Conservation (phyloP, 2,113 vertebrate genomes). For the Osmerus mordax region DNA sequence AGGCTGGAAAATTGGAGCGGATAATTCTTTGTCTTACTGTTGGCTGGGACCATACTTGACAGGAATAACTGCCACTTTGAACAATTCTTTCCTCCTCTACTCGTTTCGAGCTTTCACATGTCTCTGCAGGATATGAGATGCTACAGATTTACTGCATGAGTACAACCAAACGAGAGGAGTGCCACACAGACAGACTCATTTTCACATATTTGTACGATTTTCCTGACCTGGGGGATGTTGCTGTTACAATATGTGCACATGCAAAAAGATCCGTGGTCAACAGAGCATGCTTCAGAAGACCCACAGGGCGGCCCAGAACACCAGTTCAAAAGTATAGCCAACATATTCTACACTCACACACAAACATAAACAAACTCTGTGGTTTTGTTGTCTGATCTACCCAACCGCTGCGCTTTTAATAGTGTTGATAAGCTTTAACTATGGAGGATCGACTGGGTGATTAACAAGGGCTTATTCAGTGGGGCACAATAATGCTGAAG, state of each 20-base stretch:
- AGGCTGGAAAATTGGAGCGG: not conserved
- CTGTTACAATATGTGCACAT: not conserved
- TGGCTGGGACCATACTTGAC: slow-evolving; percentile 2
- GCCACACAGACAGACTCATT: not conserved
- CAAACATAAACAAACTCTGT: not conserved
- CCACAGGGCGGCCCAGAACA: slow-evolving; percentile 3
- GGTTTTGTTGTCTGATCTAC: slow-evolving; percentile 3
- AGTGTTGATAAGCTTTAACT: slow-evolving; percentile 39
- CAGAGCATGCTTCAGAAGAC: not conserved
- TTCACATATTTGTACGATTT: slow-evolving; percentile 5
- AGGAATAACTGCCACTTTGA: slow-evolving; percentile 11
- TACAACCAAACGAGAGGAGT: not conserved
- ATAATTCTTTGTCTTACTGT: not conserved
- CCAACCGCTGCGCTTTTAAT: slow-evolving; percentile 38
- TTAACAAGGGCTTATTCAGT: not conserved
- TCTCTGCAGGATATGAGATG: not conserved
- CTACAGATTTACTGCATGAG: not conserved
- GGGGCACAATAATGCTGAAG: slow-evolving; percentile 25
- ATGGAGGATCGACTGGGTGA: slow-evolving; percentile 47
- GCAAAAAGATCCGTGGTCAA: not conserved
- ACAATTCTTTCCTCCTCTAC: not conserved
- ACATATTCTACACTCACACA: not conserved
- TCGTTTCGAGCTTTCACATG: slow-evolving; percentile 9
- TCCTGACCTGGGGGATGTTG: not conserved
- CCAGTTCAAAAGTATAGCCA: not conserved